Percentiles rank a stretch among this genome's conserved stretches.
phyloP scores from a whole-genome alignment of 2,888 invertebrate species.

The Tinea trinotella region DNA sequence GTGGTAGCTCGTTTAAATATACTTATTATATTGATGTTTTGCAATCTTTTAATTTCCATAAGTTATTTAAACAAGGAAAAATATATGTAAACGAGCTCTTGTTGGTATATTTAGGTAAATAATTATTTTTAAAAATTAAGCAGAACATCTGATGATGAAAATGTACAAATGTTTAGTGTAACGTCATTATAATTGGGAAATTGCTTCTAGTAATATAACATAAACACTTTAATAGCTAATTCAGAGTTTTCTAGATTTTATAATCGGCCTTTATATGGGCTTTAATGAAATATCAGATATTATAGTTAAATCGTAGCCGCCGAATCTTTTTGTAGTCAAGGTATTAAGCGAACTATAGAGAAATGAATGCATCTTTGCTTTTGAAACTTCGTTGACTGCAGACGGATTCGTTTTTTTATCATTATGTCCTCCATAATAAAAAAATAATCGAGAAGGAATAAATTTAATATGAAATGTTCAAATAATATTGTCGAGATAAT shows the following conservation, averaged over 20 bases:
- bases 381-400: neutral
- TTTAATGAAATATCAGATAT: constrained; percentile 16
- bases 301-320: neutral
- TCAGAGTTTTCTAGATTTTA: constrained; percentile 55
- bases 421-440: constrained; percentile 1
- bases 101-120: constrained; percentile 73
- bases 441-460: too few species aligned
- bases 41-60: constrained; percentile 38
- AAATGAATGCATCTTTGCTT: neutral
- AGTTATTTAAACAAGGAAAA: constrained; percentile 27
- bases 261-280: constrained; percentile 3
- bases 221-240: constrained; percentile 60
- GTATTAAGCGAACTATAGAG: neutral
- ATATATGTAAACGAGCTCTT: constrained; percentile 52
- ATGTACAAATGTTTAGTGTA: constrained; percentile 76
- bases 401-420: constrained; percentile 1
- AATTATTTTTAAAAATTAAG: constrained; percentile 45
- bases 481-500: neutral
- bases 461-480: neutral
- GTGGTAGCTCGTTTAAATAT: constrained; percentile 70
- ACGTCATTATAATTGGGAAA: constrained; percentile 41
- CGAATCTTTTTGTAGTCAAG: constrained; percentile 17
- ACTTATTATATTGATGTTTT: constrained; percentile 33
- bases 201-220: constrained; percentile 42
- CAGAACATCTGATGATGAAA: constrained; percentile 81